Percentiles rank a stretch among this genome's conserved stretches.
Evolutionary conservation across 2,113 vertebrate species (phyloP).

Genomic region (Paramormyrops kingsleyae): DNA sequence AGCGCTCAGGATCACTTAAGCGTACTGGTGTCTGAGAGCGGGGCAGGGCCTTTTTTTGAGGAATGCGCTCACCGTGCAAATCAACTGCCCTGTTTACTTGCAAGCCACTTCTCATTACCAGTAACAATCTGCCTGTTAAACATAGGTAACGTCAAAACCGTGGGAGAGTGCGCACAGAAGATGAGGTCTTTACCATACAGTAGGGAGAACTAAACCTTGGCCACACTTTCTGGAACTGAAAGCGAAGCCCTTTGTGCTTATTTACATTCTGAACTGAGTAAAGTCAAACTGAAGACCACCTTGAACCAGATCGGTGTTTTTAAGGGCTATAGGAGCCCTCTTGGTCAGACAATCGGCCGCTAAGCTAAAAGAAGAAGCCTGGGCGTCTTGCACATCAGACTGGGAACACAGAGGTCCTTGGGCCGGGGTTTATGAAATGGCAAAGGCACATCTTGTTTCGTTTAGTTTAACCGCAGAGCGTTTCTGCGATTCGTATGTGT

Average conservation of each 20-base stretch:
- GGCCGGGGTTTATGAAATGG: slow-evolving; percentile 17
- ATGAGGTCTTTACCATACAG: slow-evolving; percentile 44
- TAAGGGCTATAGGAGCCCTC: slow-evolving; percentile 27
- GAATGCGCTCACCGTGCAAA: slow-evolving; percentile 51
- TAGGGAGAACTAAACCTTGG: slow-evolving; percentile 37
- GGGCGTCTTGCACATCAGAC: slow-evolving; percentile 19
- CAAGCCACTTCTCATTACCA: slow-evolving; percentile 66
- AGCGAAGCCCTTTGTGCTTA: not conserved
- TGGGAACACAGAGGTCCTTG: slow-evolving; percentile 19
- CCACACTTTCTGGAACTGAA: slow-evolving; percentile 25
- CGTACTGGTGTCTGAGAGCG: slow-evolving; percentile 43
- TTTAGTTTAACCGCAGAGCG: slow-evolving; percentile 22
- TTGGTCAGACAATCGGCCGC: not conserved
- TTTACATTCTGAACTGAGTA: slow-evolving; percentile 22
- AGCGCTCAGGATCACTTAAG: slow-evolving; percentile 66
- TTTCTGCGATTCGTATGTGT: not conserved
- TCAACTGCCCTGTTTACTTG: slow-evolving; percentile 66
- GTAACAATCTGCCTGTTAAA: slow-evolving; percentile 36
- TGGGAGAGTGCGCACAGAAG: slow-evolving; percentile 19
- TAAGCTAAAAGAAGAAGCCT: slow-evolving; percentile 18
- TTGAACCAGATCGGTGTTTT: slow-evolving; percentile 31
- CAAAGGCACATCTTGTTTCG: slow-evolving; percentile 24
- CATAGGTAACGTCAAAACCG: slow-evolving; percentile 38
- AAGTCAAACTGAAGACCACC: slow-evolving; percentile 34
- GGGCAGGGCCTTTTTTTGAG: slow-evolving; percentile 31